A percentile compares a stretch with the other conserved stretches of the same genome.
Evolutionary conservation across 2,113 vertebrate genomes (phyloP).

Genomic region (Trogon surrucura): DNA sequence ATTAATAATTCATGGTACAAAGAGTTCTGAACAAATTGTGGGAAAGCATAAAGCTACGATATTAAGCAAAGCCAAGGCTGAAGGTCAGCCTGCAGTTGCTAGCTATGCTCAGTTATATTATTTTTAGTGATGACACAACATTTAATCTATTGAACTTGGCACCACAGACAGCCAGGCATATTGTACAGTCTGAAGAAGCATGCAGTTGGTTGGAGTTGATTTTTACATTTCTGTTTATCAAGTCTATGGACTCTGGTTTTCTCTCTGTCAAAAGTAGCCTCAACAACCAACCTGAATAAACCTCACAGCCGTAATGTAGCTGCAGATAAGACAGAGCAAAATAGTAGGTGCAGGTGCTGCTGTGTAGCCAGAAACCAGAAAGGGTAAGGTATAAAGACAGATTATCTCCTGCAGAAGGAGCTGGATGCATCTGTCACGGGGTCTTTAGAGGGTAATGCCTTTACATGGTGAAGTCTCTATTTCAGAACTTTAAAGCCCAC

Average conservation of each 20-base stretch:
- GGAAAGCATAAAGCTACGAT: conserved; percentile 77
- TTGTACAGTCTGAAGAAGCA: neutral
- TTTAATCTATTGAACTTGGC: conserved; percentile 21
- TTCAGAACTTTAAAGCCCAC: neutral
- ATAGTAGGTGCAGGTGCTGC: neutral
- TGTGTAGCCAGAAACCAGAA: neutral
- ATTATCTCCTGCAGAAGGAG: neutral
- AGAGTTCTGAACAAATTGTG: conserved; percentile 79
- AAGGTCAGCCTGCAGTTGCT: conserved; percentile 64
- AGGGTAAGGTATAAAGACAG: neutral
- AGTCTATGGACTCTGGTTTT: neutral
- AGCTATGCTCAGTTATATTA: conserved; percentile 53
- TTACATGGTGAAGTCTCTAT: neutral
- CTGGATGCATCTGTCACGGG: neutral
- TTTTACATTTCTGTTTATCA: neutral
- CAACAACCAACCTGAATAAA: neutral
- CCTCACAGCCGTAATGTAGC: neutral
- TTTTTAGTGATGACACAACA: conserved; percentile 25
- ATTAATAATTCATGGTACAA: conserved; percentile 87
- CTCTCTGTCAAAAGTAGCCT: neutral
- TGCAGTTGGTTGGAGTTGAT: neutral
- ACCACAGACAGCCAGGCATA: neutral
- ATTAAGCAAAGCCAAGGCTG: conserved; percentile 74
- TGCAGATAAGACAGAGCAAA: neutral
- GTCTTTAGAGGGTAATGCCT: neutral